Base-by-base conservation (phyloP, 2,113 vertebrate species). In the Datnioides undecimradiatus region DNA sequence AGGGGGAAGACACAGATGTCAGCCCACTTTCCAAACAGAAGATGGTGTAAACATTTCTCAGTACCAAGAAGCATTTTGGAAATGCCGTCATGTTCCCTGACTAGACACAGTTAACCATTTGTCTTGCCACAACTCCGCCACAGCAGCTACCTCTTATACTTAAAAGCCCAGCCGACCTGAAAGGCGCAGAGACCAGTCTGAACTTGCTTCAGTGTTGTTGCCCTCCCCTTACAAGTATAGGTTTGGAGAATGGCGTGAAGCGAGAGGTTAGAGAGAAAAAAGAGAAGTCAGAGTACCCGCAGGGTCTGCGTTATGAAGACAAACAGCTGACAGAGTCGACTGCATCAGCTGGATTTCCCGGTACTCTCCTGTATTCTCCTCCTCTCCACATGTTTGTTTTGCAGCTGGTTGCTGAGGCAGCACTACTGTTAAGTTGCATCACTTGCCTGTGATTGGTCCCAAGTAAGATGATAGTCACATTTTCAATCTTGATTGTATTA, bases 171-270 rank as follows among this genome's bases (percentile, higher is more conserved):
- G 64, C 70, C 43, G 76, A 76, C 62, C 74, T 57, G 81, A 90
- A 93, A 76, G 69, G 93, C 91, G 25, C 43, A 75, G 77, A 82
- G 73, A 86, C 92, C 88, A 81, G 92, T 94, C 88, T 87, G 90
- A 94, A 93, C 92, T 83, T 92, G 91, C 89, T 45, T 45, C 63
- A 8, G 60, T 10, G 0, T 41, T 17, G 43, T 45, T 49, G 9
- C 65, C 73, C 74, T 70, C 72, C 83, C 75, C 46, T 75, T 74
- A 69, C 76, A 88, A 87, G 76, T 75, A 71, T 83, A 89, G 81
- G 87, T 87, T 87, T 78, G 75, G 76, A 78, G 65, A 67, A 64
- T 9, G 67, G 71, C 58, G 82, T 87, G 64, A 82, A 79, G 78
- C 16, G 45, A 83, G 79, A 82, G 65, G 83, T 76, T 40, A 75